These are phyloP conservation scores for Phthorimaea operculella DNA, from an alignment of 1,140 invertebrate species.

Conservation along the genomic window DNA sequence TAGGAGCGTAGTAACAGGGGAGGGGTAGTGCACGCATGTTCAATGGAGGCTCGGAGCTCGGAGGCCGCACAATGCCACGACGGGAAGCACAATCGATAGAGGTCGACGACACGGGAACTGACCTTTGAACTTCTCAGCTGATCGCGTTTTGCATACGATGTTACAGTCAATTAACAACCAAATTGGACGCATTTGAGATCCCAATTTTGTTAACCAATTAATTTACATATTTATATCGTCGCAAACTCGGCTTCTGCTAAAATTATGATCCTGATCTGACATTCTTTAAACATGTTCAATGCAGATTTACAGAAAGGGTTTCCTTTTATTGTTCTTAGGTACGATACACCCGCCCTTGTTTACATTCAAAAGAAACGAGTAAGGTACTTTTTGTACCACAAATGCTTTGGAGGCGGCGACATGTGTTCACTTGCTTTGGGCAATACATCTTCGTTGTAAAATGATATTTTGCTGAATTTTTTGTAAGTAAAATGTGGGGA, in stretches of 20 bases:
- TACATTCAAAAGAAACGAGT: constrained; percentile 5
- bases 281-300: too few relatives aligned
- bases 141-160: constrained; percentile 20
- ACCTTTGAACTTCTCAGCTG: constrained; percentile 59
- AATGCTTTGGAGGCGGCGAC: neutral
- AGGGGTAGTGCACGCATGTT: constrained; percentile 27
- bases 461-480: neutral
- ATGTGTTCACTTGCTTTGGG: neutral
- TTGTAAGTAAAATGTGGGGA: neutral
- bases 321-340: too few relatives aligned
- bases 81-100: constrained; percentile 58
- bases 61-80: constrained; percentile 32
- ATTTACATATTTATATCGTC: too few relatives aligned
- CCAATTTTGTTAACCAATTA: too few relatives aligned
- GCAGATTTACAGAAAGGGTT: too few relatives aligned
- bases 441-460: neutral
- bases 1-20: constrained; percentile 5
- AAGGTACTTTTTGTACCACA: constrained; percentile 7
- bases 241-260: too few relatives aligned
- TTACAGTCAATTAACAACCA: neutral
- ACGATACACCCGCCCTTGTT: neutral
- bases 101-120: constrained; percentile 61
- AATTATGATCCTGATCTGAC: too few relatives aligned
- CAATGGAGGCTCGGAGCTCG: constrained; percentile 38
- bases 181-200: neutral